These are phyloP conservation scores for Chydorus sphaericus DNA, from an alignment of 2,888 invertebrate species.

Conservation along the genomic window DNA sequence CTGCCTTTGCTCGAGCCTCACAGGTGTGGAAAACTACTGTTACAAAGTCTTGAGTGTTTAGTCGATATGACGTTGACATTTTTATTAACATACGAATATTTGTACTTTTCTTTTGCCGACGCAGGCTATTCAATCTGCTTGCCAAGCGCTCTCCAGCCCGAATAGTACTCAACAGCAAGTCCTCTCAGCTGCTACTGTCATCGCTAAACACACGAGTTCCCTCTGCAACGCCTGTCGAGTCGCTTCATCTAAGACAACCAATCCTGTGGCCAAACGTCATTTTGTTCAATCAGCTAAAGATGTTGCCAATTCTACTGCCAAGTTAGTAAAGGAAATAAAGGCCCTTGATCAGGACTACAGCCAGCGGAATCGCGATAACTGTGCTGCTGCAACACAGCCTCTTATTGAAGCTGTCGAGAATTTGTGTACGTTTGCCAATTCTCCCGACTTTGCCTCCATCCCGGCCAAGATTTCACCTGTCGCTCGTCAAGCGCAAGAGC, in stretches of 20 bases:
- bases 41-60: not conserved
- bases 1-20: constrained; percentile 71
- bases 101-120: not conserved
- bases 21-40: constrained; percentile 31
- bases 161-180: constrained; percentile 66
- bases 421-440: constrained; percentile 81
- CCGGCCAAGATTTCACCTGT: constrained; percentile 80
- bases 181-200: constrained; percentile 76
- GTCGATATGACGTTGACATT: not conserved
- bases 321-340: constrained; percentile 88
- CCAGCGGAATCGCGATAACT: constrained; percentile 54
- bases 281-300: constrained; percentile 96
- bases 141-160: constrained; percentile 55
- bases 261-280: constrained; percentile 84
- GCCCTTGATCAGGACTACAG: constrained; percentile 64
- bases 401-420: constrained; percentile 80
- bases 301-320: constrained; percentile 88
- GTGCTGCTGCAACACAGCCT: constrained; percentile 64
- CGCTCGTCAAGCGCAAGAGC: constrained; percentile 69
- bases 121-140: constrained; percentile 73
- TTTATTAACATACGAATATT: not conserved
- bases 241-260: constrained; percentile 77
- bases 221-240: constrained; percentile 88
- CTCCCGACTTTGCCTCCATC: constrained; percentile 81
- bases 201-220: constrained; percentile 90